Evolutionary conservation across 2,797 vertebrate species (phyloP).

Genomic region (Coendou prehensilis): DNA sequence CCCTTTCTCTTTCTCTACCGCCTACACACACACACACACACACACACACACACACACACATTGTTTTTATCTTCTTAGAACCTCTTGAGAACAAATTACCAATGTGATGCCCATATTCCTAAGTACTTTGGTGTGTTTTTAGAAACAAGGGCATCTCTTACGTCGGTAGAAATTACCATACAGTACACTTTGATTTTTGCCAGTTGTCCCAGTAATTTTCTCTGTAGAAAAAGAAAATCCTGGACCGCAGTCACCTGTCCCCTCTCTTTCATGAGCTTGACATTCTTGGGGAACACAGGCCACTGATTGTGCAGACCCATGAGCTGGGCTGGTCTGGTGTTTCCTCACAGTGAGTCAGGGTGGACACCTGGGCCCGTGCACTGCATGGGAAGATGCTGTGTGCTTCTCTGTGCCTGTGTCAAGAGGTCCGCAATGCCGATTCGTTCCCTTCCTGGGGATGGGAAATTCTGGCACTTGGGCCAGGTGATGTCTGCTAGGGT

Average conservation of each 20-base stretch:
- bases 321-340: neutral
- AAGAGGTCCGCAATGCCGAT: neutral
- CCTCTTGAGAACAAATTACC: conserved; percentile 28
- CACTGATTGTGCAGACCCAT: neutral
- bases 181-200: neutral
- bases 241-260: neutral
- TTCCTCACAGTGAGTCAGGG: neutral
- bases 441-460: neutral
- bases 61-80: neutral
- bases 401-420: neutral
- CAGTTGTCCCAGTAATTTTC: conserved; percentile 2
- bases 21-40: neutral
- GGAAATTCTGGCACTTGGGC: neutral
- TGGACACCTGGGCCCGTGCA: neutral
- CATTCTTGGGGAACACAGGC: neutral
- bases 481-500: neutral
- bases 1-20: neutral
- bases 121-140: neutral
- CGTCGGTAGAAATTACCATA: neutral
- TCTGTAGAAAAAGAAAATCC: conserved; percentile 54
- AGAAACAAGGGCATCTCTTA: neutral
- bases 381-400: accelerated
- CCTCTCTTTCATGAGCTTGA: neutral
- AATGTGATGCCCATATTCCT: neutral
- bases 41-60: neutral